These are phyloP conservation scores for Argyra leucocephala DNA, from an alignment of 2,888 invertebrate species.

Conservation along the genomic window DNA sequence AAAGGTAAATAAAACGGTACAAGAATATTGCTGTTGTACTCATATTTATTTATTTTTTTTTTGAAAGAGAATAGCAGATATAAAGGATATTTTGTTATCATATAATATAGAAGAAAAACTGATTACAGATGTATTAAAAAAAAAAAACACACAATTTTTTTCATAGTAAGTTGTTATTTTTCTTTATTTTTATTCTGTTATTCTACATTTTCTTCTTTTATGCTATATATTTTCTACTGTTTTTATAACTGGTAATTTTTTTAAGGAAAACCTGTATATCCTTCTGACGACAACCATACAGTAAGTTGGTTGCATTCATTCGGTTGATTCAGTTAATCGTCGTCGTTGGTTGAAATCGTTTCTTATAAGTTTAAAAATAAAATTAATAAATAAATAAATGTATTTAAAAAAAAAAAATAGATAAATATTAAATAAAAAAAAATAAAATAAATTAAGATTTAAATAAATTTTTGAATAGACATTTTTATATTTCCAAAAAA, in stretches of 20 bases:
- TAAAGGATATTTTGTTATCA: too few relatives aligned
- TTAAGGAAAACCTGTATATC: background rate
- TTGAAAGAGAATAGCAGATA: too few relatives aligned
- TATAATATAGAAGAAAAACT: too few relatives aligned
- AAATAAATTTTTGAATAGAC: too few relatives aligned
- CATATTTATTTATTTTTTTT: too few relatives aligned
- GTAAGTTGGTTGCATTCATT: slow-evolving; percentile 8
- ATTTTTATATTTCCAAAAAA: too few relatives aligned
- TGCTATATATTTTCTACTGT: background rate
- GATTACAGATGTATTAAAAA: too few relatives aligned
- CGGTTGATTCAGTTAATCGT: slow-evolving; percentile 9
- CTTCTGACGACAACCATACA: slow-evolving; percentile 1
- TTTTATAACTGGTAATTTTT: background rate
- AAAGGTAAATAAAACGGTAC: too few relatives aligned
- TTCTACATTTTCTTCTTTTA: background rate
- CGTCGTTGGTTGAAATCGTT: slow-evolving; percentile 7
- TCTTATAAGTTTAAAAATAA: background rate
- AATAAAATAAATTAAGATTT: background rate
- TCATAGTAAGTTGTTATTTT: too few relatives aligned
- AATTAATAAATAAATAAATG: background rate
- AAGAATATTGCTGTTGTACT: too few relatives aligned
- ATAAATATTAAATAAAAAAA: background rate
- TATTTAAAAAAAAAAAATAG: background rate
- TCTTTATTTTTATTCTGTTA: too few relatives aligned
- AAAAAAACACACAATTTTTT: too few relatives aligned